Evolutionary conservation across 1,140 invertebrate species (phyloP), one percentile per base, ranked within the genome.

Genomic region (Nomia melanderi): DNA sequence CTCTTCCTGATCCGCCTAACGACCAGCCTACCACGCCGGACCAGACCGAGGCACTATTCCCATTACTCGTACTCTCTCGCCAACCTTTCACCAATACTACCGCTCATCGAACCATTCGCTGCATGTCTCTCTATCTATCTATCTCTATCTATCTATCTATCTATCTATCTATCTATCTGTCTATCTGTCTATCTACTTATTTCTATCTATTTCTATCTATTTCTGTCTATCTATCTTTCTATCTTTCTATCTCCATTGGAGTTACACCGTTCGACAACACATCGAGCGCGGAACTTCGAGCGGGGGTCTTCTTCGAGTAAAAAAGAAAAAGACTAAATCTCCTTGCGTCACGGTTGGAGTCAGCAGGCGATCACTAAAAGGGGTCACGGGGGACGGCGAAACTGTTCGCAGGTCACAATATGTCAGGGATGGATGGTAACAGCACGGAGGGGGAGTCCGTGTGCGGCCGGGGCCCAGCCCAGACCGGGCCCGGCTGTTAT

Each of bases 391-490:
- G 78, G 57, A 67, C 59, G 31, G 25, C 65, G 36, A 54, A 81
- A 59, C 33, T 81, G 39, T 67, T 79, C 85, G 25, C 81, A 97
- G 97, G 97, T 94, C 96, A 97, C 94, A 97, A 97, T 94, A 94
- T 97, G 94, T 97, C 96, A 85, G 96, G 97, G 91, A 96, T 94
- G 82, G 97, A 98, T 90, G 96, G 95, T 76, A 97, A 96, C 93
- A 97, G 96, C 90, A 94, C 96, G 67, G 96, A 96, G 86, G 97
- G 96, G 65, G 97, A 97, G 82, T 95, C 94, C 57, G 93, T 94
- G 39, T 94, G 95, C 80, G 93, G 92, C 71, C 92, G 94, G 62
- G 94, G 95, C 79, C 95, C 95, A 62, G 94, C 96, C 7, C 94
- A 95, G 85, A 96, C 95, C 14, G 96, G 95, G 14, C 93, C 95